Evolutionary conservation across 2,888 invertebrate genomes (phyloP), one percentile per base, ranked within the genome.

Genomic region (Gymnocheta viridis): DNA sequence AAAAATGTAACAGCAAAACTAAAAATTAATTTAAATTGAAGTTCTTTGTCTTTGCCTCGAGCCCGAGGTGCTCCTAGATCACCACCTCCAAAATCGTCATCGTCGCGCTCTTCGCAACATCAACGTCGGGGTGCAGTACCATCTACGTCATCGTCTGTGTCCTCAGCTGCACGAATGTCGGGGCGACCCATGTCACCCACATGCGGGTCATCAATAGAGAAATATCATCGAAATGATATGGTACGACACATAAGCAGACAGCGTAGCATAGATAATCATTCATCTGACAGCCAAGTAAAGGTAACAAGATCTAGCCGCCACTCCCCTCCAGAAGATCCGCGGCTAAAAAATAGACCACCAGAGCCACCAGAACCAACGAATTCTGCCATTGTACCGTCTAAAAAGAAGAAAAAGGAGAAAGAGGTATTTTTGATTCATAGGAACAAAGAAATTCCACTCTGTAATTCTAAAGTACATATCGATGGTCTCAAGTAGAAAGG

Each of bases 11-110:
- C 2, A 4, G 4, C n/a, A 44, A 35, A 56, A 4, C 0, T 22
- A 62, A 56, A 24, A 24, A 17, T 35, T 47, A 19, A 14, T 10
- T 88, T 0, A 29, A 93, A 94, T 87, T 93, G 93, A 3, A 93
- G 94, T 54, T 94, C 95, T 0, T 91, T 93, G 17, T 94, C 95
- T 9, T 92, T 94, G 0, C 93, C 94, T 22, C 91, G 93, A 54
- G 92, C 93, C 38, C 92, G 93, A 64, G 86, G 90, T 72, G 91
- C 91, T 67, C 90, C 92, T 62, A 92, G 92, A 87, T 91, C 91
- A 82, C 91, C 92, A 47, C 91, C 91, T 58, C 91, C 89, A 85
- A 91, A 91, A 85, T 87, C 87, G 0, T 83, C 86, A 83, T 89
- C 86, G 1, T 83, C 86, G 85, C 89, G 89, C 83, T 89, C 91